A percentile compares a stretch with the other conserved stretches of the same genome.
phyloP scores from a whole-genome alignment of 2,888 invertebrate genomes.

The Meliscaeva auricollis region DNA sequence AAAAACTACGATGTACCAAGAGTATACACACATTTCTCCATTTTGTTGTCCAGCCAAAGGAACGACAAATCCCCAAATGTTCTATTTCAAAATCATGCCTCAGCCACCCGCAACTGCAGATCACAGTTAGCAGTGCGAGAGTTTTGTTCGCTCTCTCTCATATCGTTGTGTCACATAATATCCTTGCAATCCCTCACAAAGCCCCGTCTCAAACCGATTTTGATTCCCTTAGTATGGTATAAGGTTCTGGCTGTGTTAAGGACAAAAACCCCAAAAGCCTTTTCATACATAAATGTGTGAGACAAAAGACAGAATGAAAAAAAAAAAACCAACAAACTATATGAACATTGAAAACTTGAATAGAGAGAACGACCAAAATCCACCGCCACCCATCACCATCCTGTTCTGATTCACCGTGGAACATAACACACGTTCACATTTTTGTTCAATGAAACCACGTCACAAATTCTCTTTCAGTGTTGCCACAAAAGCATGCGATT shows the following conservation, averaged over 20 bases:
- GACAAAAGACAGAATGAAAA: background rate
- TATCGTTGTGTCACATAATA: conserved; percentile 15
- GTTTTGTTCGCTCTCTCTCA: background rate
- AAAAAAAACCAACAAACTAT: background rate
- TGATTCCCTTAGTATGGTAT: conserved; percentile 48
- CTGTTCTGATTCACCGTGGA: background rate
- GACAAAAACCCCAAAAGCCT: conserved; percentile 56
- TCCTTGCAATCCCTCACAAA: conserved; percentile 56
- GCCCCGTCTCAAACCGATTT: conserved; percentile 58
- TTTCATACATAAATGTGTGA: conserved; percentile 41
- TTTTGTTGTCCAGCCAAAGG: conserved; percentile 51
- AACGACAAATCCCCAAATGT: conserved; percentile 43
- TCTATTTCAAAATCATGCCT: conserved; percentile 43
- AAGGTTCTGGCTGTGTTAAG: conserved; percentile 30
- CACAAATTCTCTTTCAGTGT: conserved; percentile 70
- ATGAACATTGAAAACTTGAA: conserved; percentile 32
- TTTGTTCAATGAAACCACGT: conserved; percentile 55
- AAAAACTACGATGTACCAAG: background rate
- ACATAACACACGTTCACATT: conserved; percentile 49
- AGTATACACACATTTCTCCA: conserved; percentile 21
- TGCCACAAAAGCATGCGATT: conserved; percentile 73
- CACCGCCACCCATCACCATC: conserved; percentile 11
- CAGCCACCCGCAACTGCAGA: background rate
- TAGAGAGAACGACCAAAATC: background rate
- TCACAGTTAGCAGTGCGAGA: background rate